These are phyloP conservation scores for Microplitis deprimator DNA, from an alignment of 2,888 invertebrate genomes.

Conservation along the genomic window DNA sequence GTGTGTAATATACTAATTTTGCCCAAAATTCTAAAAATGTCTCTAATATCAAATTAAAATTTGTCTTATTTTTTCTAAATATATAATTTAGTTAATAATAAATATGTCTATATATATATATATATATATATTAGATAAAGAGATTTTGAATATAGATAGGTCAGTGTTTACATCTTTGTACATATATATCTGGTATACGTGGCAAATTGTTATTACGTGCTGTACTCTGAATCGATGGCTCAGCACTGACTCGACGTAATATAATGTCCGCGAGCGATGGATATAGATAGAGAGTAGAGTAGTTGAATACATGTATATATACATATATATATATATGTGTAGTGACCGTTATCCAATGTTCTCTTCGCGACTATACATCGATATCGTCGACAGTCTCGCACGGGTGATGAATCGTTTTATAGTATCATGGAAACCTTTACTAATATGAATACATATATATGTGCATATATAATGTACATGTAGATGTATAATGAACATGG, in stretches of 20 bases:
- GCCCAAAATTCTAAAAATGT: too few relatives aligned
- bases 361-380: constrained; percentile 19
- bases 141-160: not conserved
- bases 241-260: constrained; percentile 35
- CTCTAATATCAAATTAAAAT: too few relatives aligned
- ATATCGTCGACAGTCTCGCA: constrained; percentile 23
- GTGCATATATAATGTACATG: constrained; percentile 2
- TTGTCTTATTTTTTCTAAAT: too few relatives aligned
- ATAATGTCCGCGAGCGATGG: constrained; percentile 17
- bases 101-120: not conserved
- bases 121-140: not conserved
- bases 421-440: constrained; percentile 14
- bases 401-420: constrained; percentile 13
- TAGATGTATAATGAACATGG: not conserved
- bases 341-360: constrained; percentile 18
- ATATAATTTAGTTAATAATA: too few relatives aligned
- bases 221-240: constrained; percentile 38
- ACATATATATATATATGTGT: not conserved
- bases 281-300: not conserved
- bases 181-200: constrained; percentile 6
- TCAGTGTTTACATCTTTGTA: constrained; percentile 6
- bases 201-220: constrained; percentile 42
- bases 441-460: not conserved
- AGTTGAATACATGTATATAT: not conserved
- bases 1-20: too few relatives aligned